These are phyloP conservation scores for Oscheius myriophilus DNA, from an alignment of 2,888 invertebrate genomes.

Conservation along the genomic window DNA sequence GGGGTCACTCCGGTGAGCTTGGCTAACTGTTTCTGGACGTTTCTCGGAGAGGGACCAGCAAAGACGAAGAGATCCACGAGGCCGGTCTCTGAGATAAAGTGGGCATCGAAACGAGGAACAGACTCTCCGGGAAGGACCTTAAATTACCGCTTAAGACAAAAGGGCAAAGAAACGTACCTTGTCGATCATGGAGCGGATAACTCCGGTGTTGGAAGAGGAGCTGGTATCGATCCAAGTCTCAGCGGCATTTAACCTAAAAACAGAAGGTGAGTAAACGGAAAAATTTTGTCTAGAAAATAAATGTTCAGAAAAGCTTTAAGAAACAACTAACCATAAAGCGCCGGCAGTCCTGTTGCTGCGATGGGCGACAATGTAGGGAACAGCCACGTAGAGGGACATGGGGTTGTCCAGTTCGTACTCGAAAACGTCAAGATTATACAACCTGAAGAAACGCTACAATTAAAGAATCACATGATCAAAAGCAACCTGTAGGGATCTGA, in stretches of 20 bases:
- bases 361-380: conserved; percentile 90
- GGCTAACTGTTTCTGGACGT: conserved; percentile 90
- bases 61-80: conserved; percentile 91
- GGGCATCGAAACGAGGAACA: conserved; percentile 76
- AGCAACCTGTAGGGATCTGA: conserved; percentile 41
- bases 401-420: conserved; percentile 92
- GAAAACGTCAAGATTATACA: conserved; percentile 97
- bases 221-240: conserved; percentile 94
- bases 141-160: not conserved
- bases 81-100: conserved; percentile 95
- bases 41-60: conserved; percentile 83
- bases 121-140: conserved; percentile 37
- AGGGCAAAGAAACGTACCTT: conserved; percentile 65
- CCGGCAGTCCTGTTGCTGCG: conserved; percentile 82
- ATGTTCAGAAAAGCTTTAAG: too few species aligned
- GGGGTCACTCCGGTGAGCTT: conserved; percentile 82
- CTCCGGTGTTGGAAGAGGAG: conserved; percentile 49
- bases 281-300: too few species aligned
- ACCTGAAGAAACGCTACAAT: conserved; percentile 81
- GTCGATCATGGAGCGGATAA: conserved; percentile 69
- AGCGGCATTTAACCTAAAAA: conserved; percentile 94
- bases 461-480: conserved; percentile 54
- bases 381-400: conserved; percentile 94
- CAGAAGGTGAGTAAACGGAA: not conserved
- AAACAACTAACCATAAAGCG: conserved; percentile 81